Base-by-base conservation (phyloP, 2,888 invertebrate species). In the Nemurella pictetii region DNA sequence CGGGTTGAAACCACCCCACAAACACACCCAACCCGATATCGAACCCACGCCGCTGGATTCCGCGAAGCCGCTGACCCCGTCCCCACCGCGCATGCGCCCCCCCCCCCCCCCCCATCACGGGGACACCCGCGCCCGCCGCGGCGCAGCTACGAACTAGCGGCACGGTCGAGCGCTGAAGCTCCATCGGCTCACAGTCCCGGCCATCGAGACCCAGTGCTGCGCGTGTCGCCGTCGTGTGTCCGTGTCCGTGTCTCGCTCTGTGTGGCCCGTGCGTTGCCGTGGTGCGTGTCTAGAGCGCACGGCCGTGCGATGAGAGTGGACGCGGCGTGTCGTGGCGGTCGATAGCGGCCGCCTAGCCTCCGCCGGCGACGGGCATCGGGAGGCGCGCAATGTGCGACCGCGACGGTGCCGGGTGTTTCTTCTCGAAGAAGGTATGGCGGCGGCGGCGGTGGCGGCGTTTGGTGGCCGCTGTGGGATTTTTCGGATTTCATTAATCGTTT, bases 321-420 rank as follows among this genome's bases (percentile, higher is more conserved):
- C 32, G 32, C 32, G 4, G 32, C 3, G 32, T 9, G 32, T 9
- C 32, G 32, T 32, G 4, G 32, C 3, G 55, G 20, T 55, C 55
- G 20, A 55, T 55, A 55, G 55, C 55, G 20, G 15, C 55, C 55
- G 20, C 3, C 55, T 12, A 32, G 32, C 4, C 32, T 9, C 32
- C 32, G 32, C 32, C 32, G 32, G 9, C 35, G 35, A 12, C 5
- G 4, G 4, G 35, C 5, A 35, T 4, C 35, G 35, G 12, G 35
- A 12, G 35, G 35, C 12, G 87, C 87, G 87, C 87, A 83, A 94
- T 94, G 94, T 94, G 94, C 90, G 94, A 94, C 92, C 93, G 93
- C 91, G 93, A 93, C 84, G 87, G 93, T 90, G 93, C 93, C 89
- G 94, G 94, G 90, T 95, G 94, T 91, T 94, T 94, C 91, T 94